Evolutionary conservation across 2,113 vertebrate species (phyloP).

Genomic region (Syngnathoides biaculeatus): DNA sequence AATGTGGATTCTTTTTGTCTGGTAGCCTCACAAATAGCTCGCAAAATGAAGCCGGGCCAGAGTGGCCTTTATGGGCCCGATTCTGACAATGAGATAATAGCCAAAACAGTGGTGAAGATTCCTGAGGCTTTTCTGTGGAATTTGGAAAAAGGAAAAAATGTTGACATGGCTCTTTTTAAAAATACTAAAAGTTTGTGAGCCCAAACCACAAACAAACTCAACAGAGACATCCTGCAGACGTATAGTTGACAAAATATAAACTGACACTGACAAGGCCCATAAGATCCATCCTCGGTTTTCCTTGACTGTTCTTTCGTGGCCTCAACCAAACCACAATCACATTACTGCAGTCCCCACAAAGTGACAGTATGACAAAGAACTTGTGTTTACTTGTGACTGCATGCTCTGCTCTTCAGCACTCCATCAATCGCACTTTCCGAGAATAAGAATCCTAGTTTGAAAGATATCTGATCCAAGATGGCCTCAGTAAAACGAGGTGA

Average conservation of each 20-base stretch:
- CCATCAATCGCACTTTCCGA: background rate
- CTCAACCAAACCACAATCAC: background rate
- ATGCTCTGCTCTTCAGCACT: background rate
- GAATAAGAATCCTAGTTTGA: background rate
- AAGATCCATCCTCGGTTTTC: constrained; percentile 4
- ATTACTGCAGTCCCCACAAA: background rate
- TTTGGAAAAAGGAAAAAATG: constrained; percentile 35
- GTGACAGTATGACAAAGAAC: background rate
- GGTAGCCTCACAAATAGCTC: constrained; percentile 20
- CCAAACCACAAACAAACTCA: constrained; percentile 41
- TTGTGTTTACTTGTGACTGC: background rate
- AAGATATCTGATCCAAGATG: background rate
- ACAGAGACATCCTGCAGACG: constrained; percentile 36
- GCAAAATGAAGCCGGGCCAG: background rate
- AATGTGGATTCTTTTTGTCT: constrained; percentile 12
- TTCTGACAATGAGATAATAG: constrained; percentile 24
- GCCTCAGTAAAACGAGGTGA: background rate
- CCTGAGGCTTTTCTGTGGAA: constrained; percentile 49
- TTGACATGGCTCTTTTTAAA: constrained; percentile 43
- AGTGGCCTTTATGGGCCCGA: constrained; percentile 6
- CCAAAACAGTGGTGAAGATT: constrained; percentile 32
- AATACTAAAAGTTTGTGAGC: constrained; percentile 25
- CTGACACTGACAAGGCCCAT: background rate
- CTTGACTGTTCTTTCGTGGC: background rate
- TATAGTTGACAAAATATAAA: too few relatives aligned